Evolutionary conservation across 2,113 vertebrate genomes (phyloP).

Genomic region (Piprites chloris): DNA sequence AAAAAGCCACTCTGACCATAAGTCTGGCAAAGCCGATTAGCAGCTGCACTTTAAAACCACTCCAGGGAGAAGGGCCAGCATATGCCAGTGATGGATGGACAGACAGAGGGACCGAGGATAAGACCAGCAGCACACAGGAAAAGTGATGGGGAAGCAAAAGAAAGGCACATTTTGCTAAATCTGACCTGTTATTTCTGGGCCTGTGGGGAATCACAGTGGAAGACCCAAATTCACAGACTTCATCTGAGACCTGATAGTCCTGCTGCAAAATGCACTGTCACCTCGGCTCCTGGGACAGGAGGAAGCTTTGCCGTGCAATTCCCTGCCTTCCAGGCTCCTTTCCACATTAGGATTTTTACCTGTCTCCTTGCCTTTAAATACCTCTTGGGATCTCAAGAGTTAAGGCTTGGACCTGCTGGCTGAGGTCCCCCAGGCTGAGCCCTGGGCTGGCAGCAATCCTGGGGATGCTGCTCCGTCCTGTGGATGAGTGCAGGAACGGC

Average conservation of each 20-base stretch:
- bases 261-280: background rate
- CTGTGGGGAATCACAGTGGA: rapidly evolving
- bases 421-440: background rate
- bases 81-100: rapidly evolving
- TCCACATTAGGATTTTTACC: rapidly evolving
- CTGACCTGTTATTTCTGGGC: background rate
- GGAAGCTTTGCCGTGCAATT: rapidly evolving
- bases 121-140: background rate
- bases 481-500: slow-evolving; percentile 34
- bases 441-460: slow-evolving; percentile 18
- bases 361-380: background rate
- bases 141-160: background rate
- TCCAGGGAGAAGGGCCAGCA: background rate
- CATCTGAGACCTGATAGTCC: background rate
- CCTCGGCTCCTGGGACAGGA: rapidly evolving
- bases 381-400: background rate
- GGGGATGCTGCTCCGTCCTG: slow-evolving; percentile 65
- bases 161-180: background rate
- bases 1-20: slow-evolving; percentile 84
- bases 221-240: background rate
- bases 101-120: rapidly evolving
- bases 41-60: slow-evolving; percentile 84
- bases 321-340: background rate
- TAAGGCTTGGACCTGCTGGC: background rate
- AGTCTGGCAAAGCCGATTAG: slow-evolving; percentile 91